Base-by-base conservation (phyloP, 2,888 invertebrate species). In the Anoplius nigerrimus region DNA sequence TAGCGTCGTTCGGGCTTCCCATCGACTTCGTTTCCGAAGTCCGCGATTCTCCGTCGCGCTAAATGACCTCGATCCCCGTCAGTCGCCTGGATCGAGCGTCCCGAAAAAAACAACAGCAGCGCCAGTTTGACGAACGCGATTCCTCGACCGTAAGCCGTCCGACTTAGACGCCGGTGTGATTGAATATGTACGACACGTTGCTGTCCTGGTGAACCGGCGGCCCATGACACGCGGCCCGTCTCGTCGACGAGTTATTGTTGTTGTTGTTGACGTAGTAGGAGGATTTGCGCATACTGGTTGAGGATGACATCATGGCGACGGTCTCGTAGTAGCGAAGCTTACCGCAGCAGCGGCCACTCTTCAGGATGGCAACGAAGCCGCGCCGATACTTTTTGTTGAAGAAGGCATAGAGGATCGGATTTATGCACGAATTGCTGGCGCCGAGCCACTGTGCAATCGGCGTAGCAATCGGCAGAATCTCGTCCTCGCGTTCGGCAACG, bases 361-460 rank as follows among this genome's bases (percentile, higher is more conserved):
- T 94, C 53, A 97, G 91, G 74, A 97, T 96, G 18, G 96, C 96
- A 51, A 95, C 93, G 88, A 98, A 98, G 3, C 97, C 97, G 69
- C 94, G 93, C 15, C 97, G 91, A 89, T 95, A 98, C 88, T 98
- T 97, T 87, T 96, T 96, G 89, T 98, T 98, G 90, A 98, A 97
- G 90, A 97, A 97, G 2, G 97, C 97, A 89, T 98, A 97, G 66
- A 98, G 91, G 72, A 98, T 94, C 0, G 98, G 98, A 89, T 98
- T 98, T 85, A 98, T 97, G 91, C 97, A 97, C 20, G 97, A 97
- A 89, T 98, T 98, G 18, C 97, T 96, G 0, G 97, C 94, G 2
- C 98, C 98, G 55, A 98, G 90, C 96, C 96, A 97, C 87, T 96
- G 97, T 4, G 96, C 97, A 59, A 98, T 92, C 2, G 98, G 98